Evolutionary conservation across 2,113 vertebrate genomes (phyloP).

Genomic region (Onychorhynchus coronatus): DNA sequence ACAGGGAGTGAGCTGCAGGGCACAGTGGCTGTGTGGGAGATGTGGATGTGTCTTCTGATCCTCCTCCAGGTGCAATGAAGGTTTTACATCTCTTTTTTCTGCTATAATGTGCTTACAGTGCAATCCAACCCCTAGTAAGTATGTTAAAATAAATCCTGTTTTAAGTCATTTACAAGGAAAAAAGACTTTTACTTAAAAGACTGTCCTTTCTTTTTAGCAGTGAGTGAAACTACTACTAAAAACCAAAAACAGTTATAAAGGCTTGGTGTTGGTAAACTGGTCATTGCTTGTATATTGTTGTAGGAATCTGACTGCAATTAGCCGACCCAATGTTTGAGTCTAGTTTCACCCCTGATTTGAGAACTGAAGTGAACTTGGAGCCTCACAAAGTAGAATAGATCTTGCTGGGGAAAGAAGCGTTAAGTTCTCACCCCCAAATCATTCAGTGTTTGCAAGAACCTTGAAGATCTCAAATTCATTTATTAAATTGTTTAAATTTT

Average conservation of each 20-base stretch:
- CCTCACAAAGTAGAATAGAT: background rate
- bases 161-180: background rate
- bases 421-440: background rate
- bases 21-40: background rate
- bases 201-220: background rate
- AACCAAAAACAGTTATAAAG: background rate
- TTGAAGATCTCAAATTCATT: background rate
- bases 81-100: background rate
- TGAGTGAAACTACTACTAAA: background rate
- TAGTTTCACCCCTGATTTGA: background rate
- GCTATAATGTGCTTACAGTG: background rate
- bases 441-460: background rate
- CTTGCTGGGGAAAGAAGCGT: background rate
- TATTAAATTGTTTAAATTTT: background rate
- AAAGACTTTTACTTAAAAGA: background rate
- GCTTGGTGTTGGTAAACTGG: background rate
- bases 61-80: background rate
- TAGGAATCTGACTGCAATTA: background rate
- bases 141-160: background rate
- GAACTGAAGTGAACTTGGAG: background rate
- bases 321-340: background rate
- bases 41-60: background rate
- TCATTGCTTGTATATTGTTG: background rate
- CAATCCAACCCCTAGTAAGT: background rate
- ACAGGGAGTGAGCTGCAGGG: background rate